Percentiles rank a stretch among this genome's conserved stretches.
These are phyloP conservation scores for Triplophysa tibetana DNA, from an alignment of 2,113 vertebrate genomes.

Conservation along the genomic window DNA sequence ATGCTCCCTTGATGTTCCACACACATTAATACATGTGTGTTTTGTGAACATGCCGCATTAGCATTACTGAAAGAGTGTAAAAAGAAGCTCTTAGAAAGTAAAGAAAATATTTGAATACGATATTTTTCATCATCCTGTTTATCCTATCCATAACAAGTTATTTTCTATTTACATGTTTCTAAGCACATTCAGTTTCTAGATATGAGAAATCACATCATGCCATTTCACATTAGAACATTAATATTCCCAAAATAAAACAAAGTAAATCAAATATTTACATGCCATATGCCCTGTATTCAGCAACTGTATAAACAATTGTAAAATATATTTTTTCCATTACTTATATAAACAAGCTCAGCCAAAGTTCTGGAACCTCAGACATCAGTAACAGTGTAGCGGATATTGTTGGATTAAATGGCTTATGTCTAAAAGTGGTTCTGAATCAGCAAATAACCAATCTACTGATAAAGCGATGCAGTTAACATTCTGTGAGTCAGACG, in stretches of 20 bases:
- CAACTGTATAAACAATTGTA: too few species aligned
- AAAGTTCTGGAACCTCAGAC: not conserved
- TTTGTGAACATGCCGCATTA: conserved; percentile 4
- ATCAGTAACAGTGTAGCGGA: not conserved
- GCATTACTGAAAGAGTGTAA: not conserved
- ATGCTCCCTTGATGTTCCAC: conserved; percentile 52
- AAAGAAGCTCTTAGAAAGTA: not conserved
- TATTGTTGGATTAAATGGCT: not conserved
- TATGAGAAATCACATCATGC: too few species aligned
- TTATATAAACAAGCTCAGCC: too few species aligned
- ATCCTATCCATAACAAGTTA: too few species aligned
- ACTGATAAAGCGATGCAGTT: conserved; percentile 48
- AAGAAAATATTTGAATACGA: not conserved
- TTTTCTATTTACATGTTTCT: too few species aligned
- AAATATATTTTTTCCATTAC: too few species aligned
- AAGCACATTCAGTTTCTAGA: not conserved
- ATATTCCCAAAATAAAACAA: not conserved
- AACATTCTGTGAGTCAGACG: conserved; percentile 47
- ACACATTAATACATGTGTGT: conserved; percentile 47
- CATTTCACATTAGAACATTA: too few species aligned
- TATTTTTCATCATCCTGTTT: too few species aligned
- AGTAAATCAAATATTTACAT: not conserved
- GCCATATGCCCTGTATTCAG: too few species aligned
- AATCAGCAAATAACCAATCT: conserved; percentile 38
- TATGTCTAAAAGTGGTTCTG: not conserved